phyloP scores from a whole-genome alignment of 2,888 invertebrate genomes.

The Gari tellinella region DNA sequence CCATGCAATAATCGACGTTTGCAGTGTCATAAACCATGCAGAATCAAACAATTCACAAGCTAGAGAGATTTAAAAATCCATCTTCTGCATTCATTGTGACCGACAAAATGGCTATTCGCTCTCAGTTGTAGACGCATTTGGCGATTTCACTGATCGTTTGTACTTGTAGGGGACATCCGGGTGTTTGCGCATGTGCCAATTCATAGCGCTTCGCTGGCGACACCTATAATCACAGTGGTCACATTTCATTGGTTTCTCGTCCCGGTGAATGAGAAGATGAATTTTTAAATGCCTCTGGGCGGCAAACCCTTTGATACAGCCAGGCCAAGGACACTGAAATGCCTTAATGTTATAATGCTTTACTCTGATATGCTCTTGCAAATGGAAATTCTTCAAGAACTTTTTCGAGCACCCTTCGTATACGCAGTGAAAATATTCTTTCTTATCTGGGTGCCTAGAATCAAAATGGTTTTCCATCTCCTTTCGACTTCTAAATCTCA shows the following conservation, averaged over 20 bases:
- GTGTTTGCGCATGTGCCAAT: constrained; percentile 81
- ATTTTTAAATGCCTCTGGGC: constrained; percentile 72
- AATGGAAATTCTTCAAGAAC: constrained; percentile 68
- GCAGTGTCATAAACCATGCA: too few relatives aligned
- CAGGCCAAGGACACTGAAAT: constrained; percentile 69
- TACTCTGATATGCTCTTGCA: constrained; percentile 73
- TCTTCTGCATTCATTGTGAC: constrained; percentile 5
- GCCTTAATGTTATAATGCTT: constrained; percentile 70
- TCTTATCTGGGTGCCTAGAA: constrained; percentile 53
- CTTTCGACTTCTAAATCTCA: constrained; percentile 48
- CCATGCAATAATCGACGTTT: too few relatives aligned
- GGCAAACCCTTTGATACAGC: constrained; percentile 72
- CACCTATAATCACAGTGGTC: constrained; percentile 77
- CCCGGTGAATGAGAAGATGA: constrained; percentile 73
- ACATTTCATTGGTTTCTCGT: constrained; percentile 78
- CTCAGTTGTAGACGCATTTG: constrained; percentile 42
- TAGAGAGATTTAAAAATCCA: constrained; percentile 52
- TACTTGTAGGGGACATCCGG: constrained; percentile 72
- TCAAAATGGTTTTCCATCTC: constrained; percentile 65
- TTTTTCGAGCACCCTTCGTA: constrained; percentile 70
- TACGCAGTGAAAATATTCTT: constrained; percentile 62
- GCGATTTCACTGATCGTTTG: constrained; percentile 44
- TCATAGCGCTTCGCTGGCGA: constrained; percentile 76
- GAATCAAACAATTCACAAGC: constrained; percentile 24
- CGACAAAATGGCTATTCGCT: constrained; percentile 31